Evolutionary conservation across 2,888 invertebrate species (phyloP).

Genomic region (Entomobrya multifasciata): DNA sequence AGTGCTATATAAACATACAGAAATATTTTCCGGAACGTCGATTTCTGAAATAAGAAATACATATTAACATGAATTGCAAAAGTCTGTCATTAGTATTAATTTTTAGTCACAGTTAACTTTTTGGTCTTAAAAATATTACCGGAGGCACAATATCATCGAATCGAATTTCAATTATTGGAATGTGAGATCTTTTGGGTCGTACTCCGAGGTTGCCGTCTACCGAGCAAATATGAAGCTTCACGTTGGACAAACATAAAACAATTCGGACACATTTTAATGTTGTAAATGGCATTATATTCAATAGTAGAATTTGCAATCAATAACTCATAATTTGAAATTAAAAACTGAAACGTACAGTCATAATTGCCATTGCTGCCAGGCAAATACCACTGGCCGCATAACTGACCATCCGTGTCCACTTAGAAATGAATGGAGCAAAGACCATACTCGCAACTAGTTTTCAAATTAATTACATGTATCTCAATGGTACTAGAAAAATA

Average conservation of each 20-base stretch:
- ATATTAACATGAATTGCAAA: slow-evolving; percentile 3
- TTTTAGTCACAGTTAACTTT: too few species aligned
- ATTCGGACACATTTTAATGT: too few species aligned
- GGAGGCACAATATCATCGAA: slow-evolving; percentile 65
- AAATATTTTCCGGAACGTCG: slow-evolving; percentile 58
- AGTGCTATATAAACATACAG: slow-evolving; percentile 50
- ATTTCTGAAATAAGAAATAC: slow-evolving; percentile 34
- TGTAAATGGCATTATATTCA: too few species aligned
- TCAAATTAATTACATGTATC: too few species aligned
- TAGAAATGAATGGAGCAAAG: slow-evolving; percentile 52
- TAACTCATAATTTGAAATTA: neutral
- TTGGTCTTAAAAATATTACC: too few species aligned
- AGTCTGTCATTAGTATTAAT: too few species aligned
- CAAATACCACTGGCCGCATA: slow-evolving; percentile 64
- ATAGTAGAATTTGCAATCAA: slow-evolving; percentile 2
- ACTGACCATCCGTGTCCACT: slow-evolving; percentile 39
- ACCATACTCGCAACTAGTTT: slow-evolving; percentile 58
- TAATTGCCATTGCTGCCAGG: slow-evolving; percentile 61
- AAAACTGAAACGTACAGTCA: slow-evolving; percentile 55
- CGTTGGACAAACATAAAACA: too few species aligned
- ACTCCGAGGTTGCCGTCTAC: slow-evolving; percentile 51
- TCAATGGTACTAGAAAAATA: too few species aligned
- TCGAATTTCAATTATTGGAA: slow-evolving; percentile 62
- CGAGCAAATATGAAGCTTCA: slow-evolving; percentile 56
- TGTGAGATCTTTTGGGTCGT: slow-evolving; percentile 54